phyloP scores from a whole-genome alignment of 2,888 invertebrate species.

The Mellilla xanthometata region DNA sequence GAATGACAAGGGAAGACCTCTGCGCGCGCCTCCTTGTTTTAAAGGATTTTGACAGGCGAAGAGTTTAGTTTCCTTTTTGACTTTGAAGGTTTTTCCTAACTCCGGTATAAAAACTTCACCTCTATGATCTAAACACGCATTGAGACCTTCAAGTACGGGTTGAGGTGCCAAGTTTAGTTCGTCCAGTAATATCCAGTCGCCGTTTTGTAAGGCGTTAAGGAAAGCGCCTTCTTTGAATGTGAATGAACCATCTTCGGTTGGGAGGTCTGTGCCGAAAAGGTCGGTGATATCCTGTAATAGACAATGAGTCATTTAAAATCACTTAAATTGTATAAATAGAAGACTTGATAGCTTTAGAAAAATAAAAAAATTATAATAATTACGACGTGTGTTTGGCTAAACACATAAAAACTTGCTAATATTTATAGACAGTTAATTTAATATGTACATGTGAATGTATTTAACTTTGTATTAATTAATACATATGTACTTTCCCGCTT shows the following conservation, averaged over 20 bases:
- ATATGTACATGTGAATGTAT: too few species aligned
- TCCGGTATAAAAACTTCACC: constrained; percentile 98
- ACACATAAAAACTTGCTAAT: too few species aligned
- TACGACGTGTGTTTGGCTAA: too few species aligned
- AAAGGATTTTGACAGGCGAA: constrained; percentile 99
- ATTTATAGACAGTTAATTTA: too few species aligned
- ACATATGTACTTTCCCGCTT: too few species aligned
- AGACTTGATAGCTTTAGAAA: too few species aligned
- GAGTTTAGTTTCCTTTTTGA: constrained; percentile 90
- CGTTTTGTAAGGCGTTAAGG: constrained; percentile 94
- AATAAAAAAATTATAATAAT: too few species aligned
- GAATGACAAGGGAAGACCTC: constrained; percentile 98
- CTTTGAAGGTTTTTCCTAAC: constrained; percentile 91
- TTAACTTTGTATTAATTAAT: too few species aligned
- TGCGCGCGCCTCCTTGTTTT: constrained; percentile 96
- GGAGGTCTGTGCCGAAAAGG: constrained; percentile 98
- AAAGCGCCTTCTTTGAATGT: constrained; percentile 98
- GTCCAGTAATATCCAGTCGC: constrained; percentile 98
- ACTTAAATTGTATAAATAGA: too few species aligned
- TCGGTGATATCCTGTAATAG: constrained; percentile 93
- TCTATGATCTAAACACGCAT: constrained; percentile 98
- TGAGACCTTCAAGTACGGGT: constrained; percentile 98
- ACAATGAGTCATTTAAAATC: too few species aligned
- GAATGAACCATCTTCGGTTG: constrained; percentile 96
- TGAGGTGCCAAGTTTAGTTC: constrained; percentile 99